Base-by-base conservation (phyloP, 2,888 invertebrate genomes). In the Bhutanitis thaidina region DNA sequence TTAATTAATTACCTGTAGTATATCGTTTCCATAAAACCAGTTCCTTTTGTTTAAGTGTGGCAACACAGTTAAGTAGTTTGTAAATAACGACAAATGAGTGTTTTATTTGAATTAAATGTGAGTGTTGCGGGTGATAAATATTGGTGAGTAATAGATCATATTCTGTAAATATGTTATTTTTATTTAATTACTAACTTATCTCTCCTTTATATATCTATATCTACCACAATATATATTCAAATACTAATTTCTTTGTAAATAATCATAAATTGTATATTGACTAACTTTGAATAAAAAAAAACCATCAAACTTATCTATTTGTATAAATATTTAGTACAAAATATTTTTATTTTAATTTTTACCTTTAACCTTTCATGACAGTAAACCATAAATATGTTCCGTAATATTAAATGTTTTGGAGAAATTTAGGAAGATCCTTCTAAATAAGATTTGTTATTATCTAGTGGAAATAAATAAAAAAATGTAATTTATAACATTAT, bases 21-120 rank as follows among this genome's bases (percentile, higher is more conserved):
- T 12, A 34, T 30, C 34, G 40, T 29, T 36, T 14, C 36, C 10
- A 14, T 20, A 25, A 1, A 12, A 43, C 9, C 13, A 35, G 15
- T 10, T 35, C 36, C 35, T 7, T 7, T 36, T 13, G 1, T 44
- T 3, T 25, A 15, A 41, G 10, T 36, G 4, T 15, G 12, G 15
- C 27, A 8, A 27, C 14, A 10, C 14, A 25, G 44, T 44, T 34
- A n/a, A 27, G 16, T 39, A 38, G 40, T 27, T 14, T 40, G 39
- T 50, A 35, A 35, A 50, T 45, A 40, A 40, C n/a, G n/a, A n/a
- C n/a, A n/a, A 39, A 12, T 13, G 25, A 50, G 44, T 50, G 49
- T 44, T 30, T 13, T 35, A n/a, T 49, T 44, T 38, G 27, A 40
- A 25, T 15, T 30, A 20, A 45, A 16, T 35, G 44, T 35, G 35